A percentile compares a stretch with the other conserved stretches of the same genome.
Conservation (phyloP, 1,140 invertebrate species). For the Drosophila ficusphila region DNA sequence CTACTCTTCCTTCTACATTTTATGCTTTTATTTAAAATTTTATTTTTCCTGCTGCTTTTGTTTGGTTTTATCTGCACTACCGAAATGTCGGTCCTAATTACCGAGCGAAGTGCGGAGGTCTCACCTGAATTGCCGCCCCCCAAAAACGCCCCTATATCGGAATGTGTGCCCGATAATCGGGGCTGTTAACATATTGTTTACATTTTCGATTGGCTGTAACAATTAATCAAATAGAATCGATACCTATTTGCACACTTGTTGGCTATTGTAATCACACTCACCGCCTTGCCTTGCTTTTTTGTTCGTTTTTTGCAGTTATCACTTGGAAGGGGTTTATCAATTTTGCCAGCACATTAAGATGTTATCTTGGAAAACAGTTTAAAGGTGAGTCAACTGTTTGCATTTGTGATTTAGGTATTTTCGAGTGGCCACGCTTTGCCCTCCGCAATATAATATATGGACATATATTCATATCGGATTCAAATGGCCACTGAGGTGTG, state of each 20-base stretch:
- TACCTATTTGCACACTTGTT: conserved; percentile 48
- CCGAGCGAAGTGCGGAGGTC: neutral
- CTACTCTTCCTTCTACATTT: conserved; percentile 6
- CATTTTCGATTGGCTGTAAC: conserved; percentile 53
- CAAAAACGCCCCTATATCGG: conserved; percentile 31
- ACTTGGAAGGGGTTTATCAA: conserved; percentile 36
- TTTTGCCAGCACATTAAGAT: conserved; percentile 4
- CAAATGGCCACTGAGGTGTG: no score
- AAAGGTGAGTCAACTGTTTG: conserved; percentile 22
- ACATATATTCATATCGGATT: no score
- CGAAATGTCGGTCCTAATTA: conserved; percentile 1
- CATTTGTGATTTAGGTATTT: neutral
- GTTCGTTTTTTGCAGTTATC: conserved; percentile 3
- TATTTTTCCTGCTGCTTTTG: neutral
- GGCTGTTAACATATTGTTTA: conserved; percentile 66
- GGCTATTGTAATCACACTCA: conserved; percentile 18
- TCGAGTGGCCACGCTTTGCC: neutral
- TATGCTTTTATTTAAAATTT: conserved; percentile 9
- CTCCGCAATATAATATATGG: neutral
- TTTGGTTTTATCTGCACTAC: neutral
- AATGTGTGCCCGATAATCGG: conserved; percentile 36
- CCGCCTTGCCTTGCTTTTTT: neutral
- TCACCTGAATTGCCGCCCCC: conserved; percentile 1
- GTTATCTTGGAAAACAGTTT: conserved; percentile 21
- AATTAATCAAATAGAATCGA: conserved; percentile 64